phyloP scores from a whole-genome alignment of 2,797 vertebrate species.

The Anisognathus igniventris region DNA sequence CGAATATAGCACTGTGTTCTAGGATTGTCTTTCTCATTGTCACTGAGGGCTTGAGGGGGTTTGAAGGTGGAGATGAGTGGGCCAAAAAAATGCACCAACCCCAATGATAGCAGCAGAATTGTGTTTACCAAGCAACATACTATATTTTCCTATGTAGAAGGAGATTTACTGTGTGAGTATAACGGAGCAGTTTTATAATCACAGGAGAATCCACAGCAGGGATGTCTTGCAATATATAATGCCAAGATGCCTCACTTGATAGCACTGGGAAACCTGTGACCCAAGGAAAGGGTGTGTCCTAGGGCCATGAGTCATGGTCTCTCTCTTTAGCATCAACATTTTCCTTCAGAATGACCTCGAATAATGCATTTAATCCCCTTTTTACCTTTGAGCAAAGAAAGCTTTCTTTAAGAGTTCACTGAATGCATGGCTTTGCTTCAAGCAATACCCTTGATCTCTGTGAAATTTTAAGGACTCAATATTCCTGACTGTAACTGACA shows the following conservation, averaged over 20 bases:
- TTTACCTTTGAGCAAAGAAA: background rate
- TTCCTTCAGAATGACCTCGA: slow-evolving; percentile 6
- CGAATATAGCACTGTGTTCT: background rate
- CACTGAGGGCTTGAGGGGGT: background rate
- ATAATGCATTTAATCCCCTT: background rate
- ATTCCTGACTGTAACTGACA: background rate
- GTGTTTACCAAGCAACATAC: background rate
- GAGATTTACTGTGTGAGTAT: background rate
- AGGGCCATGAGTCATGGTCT: background rate
- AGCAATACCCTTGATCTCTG: background rate
- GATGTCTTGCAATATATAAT: background rate
- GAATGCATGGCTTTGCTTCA: background rate
- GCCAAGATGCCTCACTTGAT: background rate
- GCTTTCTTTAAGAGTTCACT: background rate
- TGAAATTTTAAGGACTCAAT: background rate
- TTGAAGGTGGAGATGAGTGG: background rate
- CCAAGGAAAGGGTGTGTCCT: background rate
- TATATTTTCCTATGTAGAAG: fast-evolving
- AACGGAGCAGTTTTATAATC: background rate
- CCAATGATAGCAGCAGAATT: fast-evolving
- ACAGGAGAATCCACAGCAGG: background rate
- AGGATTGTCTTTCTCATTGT: fast-evolving
- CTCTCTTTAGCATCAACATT: background rate
- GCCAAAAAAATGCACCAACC: background rate
- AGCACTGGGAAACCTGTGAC: background rate